These are phyloP conservation scores for Pica pica DNA, from an alignment of 2,113 vertebrate species.

Conservation along the genomic window DNA sequence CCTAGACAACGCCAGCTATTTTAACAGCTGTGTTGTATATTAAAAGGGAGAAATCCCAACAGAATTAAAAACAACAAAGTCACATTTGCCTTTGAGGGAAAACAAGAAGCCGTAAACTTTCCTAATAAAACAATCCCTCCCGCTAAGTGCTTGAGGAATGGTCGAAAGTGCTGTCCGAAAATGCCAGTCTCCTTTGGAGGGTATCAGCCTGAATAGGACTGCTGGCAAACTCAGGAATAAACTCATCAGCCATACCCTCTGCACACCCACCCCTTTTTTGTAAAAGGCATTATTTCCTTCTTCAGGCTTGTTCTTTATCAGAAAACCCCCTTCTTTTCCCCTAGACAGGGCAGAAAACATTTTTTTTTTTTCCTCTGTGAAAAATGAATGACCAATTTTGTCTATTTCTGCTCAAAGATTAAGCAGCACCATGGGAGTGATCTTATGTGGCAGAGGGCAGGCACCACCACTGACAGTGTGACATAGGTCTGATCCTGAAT, in stretches of 20 bases:
- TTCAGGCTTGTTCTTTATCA: background rate
- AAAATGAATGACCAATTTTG: background rate
- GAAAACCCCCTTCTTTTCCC: background rate
- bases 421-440: background rate
- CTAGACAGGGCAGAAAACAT: background rate
- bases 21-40: slow-evolving; percentile 70
- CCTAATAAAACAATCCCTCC: slow-evolving; percentile 56
- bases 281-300: background rate
- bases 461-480: accelerated
- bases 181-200: background rate
- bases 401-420: background rate
- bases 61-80: slow-evolving; percentile 69
- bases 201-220: background rate
- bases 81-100: slow-evolving; percentile 63
- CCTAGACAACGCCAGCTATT: slow-evolving; percentile 61
- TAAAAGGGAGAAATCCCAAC: slow-evolving; percentile 55
- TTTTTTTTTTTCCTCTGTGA: background rate
- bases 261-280: background rate
- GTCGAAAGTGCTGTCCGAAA: background rate
- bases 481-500: background rate
- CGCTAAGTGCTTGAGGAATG: background rate
- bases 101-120: slow-evolving; percentile 46
- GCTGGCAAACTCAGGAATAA: background rate
- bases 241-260: background rate
- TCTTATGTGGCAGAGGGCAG: background rate